Percentiles rank a stretch among this genome's conserved stretches.
phyloP scores from a whole-genome alignment of 2,797 vertebrate species.

The Mycteria americana region DNA sequence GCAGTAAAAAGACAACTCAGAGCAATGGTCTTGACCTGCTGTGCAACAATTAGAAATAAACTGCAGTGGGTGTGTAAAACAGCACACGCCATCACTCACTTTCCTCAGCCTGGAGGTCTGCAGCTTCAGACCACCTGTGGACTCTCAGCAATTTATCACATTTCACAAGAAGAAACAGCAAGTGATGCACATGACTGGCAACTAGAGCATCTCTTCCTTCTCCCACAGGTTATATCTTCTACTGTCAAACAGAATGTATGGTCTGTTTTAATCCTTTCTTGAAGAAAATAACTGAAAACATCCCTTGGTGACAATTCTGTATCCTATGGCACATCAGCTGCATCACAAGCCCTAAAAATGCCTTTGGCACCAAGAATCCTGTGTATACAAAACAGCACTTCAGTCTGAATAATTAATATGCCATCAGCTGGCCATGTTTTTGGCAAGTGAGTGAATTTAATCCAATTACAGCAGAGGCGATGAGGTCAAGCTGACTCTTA shows the following conservation, averaged over 20 bases:
- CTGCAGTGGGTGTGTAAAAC: not conserved
- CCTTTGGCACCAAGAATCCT: not conserved
- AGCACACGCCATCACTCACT: not conserved
- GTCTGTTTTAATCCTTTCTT: not conserved
- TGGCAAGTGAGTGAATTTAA: slow-evolving; percentile 38
- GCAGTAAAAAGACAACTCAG: not conserved
- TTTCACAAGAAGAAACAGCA: not conserved
- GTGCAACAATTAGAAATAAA: not conserved
- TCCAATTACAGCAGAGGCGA: slow-evolving; percentile 35
- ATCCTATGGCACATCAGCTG: not conserved
- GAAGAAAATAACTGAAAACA: not conserved
- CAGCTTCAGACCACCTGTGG: not conserved
- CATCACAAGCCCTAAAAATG: not conserved
- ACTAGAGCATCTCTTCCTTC: not conserved
- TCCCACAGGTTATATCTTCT: not conserved
- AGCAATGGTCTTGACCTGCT: not conserved
- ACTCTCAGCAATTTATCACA: not conserved
- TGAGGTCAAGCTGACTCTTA: slow-evolving; percentile 9
- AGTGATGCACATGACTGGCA: not conserved
- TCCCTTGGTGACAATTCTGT: not conserved
- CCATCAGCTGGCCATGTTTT: not conserved
- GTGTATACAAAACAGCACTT: not conserved
- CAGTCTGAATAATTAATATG: not conserved
- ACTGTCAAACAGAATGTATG: not conserved
- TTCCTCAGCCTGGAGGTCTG: not conserved